Conservation (phyloP, 2,113 vertebrate species). For the Caranx ignobilis region DNA sequence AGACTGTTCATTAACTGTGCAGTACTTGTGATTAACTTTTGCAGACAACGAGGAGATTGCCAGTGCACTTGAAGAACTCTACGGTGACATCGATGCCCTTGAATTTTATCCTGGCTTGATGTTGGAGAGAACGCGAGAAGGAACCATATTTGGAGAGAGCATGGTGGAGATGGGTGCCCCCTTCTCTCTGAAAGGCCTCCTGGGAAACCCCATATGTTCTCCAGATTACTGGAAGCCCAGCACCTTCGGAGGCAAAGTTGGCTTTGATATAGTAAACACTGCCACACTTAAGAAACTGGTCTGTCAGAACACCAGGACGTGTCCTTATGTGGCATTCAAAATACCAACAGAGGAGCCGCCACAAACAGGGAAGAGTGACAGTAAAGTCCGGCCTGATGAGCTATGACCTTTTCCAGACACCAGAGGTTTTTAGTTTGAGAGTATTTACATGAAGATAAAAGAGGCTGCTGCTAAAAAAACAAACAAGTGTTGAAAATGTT, state of each 20-base stretch:
- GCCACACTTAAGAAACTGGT: conserved; percentile 91
- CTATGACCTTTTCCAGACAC: conserved; percentile 56
- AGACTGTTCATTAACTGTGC: not conserved
- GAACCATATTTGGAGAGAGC: conserved; percentile 93
- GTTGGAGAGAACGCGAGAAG: conserved; percentile 88
- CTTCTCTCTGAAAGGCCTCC: conserved; percentile 95
- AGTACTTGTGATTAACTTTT: not conserved
- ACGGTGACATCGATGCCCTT: conserved; percentile 92
- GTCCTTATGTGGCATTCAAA: conserved; percentile 89
- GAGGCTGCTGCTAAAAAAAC: conserved; percentile 20
- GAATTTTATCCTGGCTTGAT: conserved; percentile 93
- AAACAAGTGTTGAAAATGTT: not conserved
- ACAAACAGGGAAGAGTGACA: not conserved
- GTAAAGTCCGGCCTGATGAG: conserved; percentile 55
- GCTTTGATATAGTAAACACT: conserved; percentile 93
- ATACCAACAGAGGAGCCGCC: conserved; percentile 76
- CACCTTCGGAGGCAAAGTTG: conserved; percentile 92
- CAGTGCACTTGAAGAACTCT: conserved; percentile 87
- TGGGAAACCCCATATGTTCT: conserved; percentile 97
- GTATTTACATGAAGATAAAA: not conserved
- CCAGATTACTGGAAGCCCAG: conserved; percentile 98
- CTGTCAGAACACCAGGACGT: conserved; percentile 91
- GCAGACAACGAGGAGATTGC: conserved; percentile 90
- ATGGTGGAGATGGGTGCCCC: conserved; percentile 98
- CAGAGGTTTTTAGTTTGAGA: conserved; percentile 9